These are phyloP conservation scores for Cydia splendana DNA, from an alignment of 1,140 invertebrate species.

Conservation along the genomic window DNA sequence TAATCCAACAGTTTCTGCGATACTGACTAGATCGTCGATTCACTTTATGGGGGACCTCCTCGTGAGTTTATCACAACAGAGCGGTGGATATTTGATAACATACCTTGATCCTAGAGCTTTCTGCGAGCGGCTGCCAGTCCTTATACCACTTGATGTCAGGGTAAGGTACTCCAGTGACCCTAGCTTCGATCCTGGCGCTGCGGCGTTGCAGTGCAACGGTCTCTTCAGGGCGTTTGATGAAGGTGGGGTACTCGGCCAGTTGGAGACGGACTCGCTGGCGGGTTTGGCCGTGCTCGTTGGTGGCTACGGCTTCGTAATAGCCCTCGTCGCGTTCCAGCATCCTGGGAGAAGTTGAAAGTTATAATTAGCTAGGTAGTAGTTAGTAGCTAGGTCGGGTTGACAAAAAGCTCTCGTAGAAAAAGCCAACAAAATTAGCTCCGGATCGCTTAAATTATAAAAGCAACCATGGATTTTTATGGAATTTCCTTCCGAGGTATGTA, in stretches of 20 bases:
- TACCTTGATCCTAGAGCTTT: conserved; percentile 90
- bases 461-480: not conserved
- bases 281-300: conserved; percentile 95
- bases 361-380: too few relatives aligned
- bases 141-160: conserved; percentile 99
- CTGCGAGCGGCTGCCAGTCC: conserved; percentile 94
- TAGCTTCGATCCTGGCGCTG: conserved; percentile 89
- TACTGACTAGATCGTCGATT: too few relatives aligned
- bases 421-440: too few relatives aligned
- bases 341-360: conserved; percentile 63
- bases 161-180: conserved; percentile 93
- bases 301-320: conserved; percentile 94
- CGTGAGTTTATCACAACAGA: too few relatives aligned
- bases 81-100: too few relatives aligned
- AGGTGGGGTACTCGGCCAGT: conserved; percentile 95
- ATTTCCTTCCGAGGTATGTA: not conserved
- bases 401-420: too few relatives aligned
- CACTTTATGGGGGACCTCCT: too few relatives aligned
- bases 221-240: conserved; percentile 92
- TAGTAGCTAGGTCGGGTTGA: too few relatives aligned
- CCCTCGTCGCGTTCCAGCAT: conserved; percentile 96
- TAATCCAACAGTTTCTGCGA: too few relatives aligned
- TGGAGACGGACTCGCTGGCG: conserved; percentile 91
- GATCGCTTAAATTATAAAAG: too few relatives aligned
- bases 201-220: conserved; percentile 87